Percentiles rank a stretch among this genome's conserved stretches.
phyloP scores from a whole-genome alignment of 2,888 invertebrate species.

The Hirtodrosophila alboralis region DNA sequence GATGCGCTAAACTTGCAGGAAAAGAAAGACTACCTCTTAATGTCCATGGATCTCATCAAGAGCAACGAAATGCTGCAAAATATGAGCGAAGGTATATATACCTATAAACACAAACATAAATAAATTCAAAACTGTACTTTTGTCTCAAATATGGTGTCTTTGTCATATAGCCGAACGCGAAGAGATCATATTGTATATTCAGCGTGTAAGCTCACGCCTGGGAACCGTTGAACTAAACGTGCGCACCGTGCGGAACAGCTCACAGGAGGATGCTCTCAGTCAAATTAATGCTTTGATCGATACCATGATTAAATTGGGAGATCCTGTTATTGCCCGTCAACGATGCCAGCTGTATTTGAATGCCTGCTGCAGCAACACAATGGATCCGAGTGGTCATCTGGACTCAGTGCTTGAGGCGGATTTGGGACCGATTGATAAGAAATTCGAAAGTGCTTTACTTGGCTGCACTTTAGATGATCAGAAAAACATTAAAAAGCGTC shows the following conservation, averaged over 20 bases:
- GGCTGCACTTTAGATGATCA: constrained; percentile 95
- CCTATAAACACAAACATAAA: neutral
- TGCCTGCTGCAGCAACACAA: constrained; percentile 82
- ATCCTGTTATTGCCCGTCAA: constrained; percentile 83
- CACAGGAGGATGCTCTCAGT: constrained; percentile 92
- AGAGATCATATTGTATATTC: constrained; percentile 90
- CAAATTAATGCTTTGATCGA: constrained; percentile 87
- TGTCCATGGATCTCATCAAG: constrained; percentile 91
- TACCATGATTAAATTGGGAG: constrained; percentile 83
- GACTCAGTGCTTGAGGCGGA: constrained; percentile 61
- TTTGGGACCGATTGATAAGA: constrained; percentile 87
- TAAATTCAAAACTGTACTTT: too few relatives aligned
- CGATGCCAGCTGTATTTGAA: constrained; percentile 84
- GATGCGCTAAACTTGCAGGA: constrained; percentile 92
- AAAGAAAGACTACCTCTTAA: constrained; percentile 91
- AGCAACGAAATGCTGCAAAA: constrained; percentile 89
- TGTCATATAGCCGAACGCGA: constrained; percentile 88
- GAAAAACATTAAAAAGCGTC: constrained; percentile 92
- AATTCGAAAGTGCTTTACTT: constrained; percentile 91
- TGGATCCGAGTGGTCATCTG: constrained; percentile 80
- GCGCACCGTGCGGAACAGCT: constrained; percentile 90
- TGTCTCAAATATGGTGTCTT: too few relatives aligned
- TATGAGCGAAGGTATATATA: constrained; percentile 90
- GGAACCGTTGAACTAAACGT: constrained; percentile 92
- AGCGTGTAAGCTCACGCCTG: constrained; percentile 90